A percentile compares a stretch with the other conserved stretches of the same genome.
These are phyloP conservation scores for Lethenteron reissneri DNA, from an alignment of 2,113 vertebrate genomes.

Conservation along the genomic window DNA sequence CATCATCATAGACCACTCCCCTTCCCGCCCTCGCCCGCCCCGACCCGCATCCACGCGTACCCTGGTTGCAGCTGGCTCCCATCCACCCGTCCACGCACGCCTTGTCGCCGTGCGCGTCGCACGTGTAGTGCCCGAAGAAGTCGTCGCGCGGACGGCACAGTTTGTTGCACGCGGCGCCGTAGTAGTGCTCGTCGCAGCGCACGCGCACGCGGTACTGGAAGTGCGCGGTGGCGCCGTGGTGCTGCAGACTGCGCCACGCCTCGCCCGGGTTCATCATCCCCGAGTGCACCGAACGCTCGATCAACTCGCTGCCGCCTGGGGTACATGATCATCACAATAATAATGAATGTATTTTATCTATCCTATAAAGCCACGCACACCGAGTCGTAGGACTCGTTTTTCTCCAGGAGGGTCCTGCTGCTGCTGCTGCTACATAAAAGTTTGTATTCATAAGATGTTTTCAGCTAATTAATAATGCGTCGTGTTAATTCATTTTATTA, in stretches of 20 bases:
- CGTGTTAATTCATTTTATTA: no score
- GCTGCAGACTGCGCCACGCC: constrained; percentile 36
- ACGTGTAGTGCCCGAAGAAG: constrained; percentile 66
- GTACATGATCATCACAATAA: no score
- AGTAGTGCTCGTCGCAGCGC: constrained; percentile 66
- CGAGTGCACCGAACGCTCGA: constrained; percentile 47
- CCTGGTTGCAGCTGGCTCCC: constrained; percentile 47
- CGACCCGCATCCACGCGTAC: constrained; percentile 19
- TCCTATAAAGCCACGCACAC: no score
- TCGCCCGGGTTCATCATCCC: constrained; percentile 74
- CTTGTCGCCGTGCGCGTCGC: constrained; percentile 59
- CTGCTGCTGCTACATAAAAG: no score
- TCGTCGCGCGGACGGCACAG: constrained; percentile 65
- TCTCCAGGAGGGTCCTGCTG: no score
- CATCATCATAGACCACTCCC: no score
- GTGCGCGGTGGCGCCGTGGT: constrained; percentile 33
- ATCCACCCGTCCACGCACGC: constrained; percentile 85
- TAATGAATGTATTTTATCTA: no score
- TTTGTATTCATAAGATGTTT: no score
- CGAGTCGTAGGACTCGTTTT: no score
- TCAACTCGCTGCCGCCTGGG: constrained; percentile 43
- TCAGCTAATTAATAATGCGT: no score
- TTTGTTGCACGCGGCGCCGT: constrained; percentile 64
- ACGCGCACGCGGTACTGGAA: constrained; percentile 55
- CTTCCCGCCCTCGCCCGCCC: background rate